These are phyloP conservation scores for Carettochelys insculpta DNA, from an alignment of 2,113 vertebrate genomes.

Conservation along the genomic window DNA sequence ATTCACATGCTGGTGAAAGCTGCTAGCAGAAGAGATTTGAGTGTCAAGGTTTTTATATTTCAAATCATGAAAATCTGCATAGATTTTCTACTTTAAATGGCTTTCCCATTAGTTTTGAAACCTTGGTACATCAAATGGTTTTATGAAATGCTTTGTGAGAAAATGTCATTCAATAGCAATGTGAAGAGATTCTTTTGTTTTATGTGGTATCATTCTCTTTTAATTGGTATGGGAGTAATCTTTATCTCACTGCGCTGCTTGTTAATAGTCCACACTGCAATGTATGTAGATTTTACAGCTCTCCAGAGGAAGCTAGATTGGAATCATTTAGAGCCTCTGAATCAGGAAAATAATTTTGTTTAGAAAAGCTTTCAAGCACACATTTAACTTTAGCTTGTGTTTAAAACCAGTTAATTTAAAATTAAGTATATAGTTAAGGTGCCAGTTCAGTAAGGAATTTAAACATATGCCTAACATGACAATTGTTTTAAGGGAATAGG, in stretches of 20 bases:
- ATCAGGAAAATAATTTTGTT: not conserved
- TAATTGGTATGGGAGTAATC: not conserved
- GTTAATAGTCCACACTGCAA: conserved; percentile 24
- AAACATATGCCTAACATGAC: conserved; percentile 4
- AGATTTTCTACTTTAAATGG: not conserved
- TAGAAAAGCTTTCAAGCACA: not conserved
- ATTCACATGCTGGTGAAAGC: not conserved
- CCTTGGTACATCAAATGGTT: not conserved
- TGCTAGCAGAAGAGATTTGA: not conserved
- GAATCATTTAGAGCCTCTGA: not conserved
- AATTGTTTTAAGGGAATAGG: not conserved
- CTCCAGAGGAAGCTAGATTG: conserved; percentile 24
- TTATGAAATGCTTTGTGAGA: not conserved
- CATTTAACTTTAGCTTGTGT: not conserved
- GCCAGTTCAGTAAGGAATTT: not conserved
- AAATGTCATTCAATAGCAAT: not conserved
- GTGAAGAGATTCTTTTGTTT: not conserved
- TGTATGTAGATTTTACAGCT: not conserved
- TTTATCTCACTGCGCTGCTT: not conserved
- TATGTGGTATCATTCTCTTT: not conserved
- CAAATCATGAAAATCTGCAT: not conserved
- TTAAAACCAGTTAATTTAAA: conserved; percentile 6
- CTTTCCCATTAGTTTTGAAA: not conserved
- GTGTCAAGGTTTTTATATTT: not conserved
- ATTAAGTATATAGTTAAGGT: not conserved